phyloP scores from a whole-genome alignment of 2,888 invertebrate genomes.

The Pammene fasciana region DNA sequence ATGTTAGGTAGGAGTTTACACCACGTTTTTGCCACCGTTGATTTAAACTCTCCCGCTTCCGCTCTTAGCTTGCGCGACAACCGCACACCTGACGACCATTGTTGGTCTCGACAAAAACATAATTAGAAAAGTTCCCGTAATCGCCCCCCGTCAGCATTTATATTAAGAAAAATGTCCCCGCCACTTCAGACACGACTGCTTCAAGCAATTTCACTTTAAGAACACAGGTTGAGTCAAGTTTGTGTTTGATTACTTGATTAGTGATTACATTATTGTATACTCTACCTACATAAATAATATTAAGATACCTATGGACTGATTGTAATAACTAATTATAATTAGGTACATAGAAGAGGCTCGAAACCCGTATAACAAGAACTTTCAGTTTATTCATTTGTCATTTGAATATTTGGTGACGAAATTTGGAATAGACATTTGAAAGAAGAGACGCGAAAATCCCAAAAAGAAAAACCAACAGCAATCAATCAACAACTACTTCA shows the following conservation, averaged over 20 bases:
- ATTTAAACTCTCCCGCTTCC: background rate
- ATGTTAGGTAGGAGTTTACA: no score
- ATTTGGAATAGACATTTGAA: no score
- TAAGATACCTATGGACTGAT: no score
- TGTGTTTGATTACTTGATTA: background rate
- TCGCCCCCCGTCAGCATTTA: slow-evolving; percentile 48
- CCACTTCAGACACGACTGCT: slow-evolving; percentile 40
- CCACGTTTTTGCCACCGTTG: no score
- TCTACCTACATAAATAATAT: no score
- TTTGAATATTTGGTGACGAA: no score
- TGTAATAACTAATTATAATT: no score
- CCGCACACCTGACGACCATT: slow-evolving; percentile 50
- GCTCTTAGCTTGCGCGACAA: background rate
- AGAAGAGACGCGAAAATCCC: background rate
- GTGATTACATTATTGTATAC: no score
- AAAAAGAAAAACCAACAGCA: background rate
- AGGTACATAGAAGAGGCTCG: no score
- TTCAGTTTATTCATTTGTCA: no score
- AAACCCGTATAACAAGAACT: no score
- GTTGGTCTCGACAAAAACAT: slow-evolving; percentile 59
- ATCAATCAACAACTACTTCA: slow-evolving; percentile 4
- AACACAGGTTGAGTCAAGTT: background rate
- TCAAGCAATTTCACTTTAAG: slow-evolving; percentile 21
- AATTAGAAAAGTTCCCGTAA: slow-evolving; percentile 64
- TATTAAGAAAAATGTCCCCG: slow-evolving; percentile 60